phyloP scores from a whole-genome alignment of 2,888 invertebrate genomes.

The Dione juno region DNA sequence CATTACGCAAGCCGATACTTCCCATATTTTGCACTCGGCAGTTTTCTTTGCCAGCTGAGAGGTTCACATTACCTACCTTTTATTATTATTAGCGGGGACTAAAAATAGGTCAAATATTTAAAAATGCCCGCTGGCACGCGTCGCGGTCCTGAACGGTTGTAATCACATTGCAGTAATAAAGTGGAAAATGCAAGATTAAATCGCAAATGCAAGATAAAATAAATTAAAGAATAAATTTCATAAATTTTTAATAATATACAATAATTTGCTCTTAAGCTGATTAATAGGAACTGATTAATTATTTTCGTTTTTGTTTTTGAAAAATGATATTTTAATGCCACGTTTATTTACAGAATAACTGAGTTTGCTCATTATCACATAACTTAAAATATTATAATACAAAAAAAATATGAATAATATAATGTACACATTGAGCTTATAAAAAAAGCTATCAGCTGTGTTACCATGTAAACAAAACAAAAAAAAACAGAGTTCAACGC shows the following conservation, averaged over 20 bases:
- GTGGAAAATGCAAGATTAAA: conserved; percentile 29
- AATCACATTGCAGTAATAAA: conserved; percentile 63
- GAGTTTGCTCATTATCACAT: too few relatives aligned
- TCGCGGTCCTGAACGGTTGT: conserved; percentile 65
- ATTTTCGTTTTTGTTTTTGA: too few relatives aligned
- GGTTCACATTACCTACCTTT: conserved; percentile 81
- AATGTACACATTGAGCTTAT: neutral
- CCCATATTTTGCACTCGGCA: conserved; percentile 51
- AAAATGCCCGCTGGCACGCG: conserved; percentile 76
- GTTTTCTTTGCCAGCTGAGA: conserved; percentile 67
- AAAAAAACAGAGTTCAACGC: conserved; percentile 32
- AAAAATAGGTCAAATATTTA: conserved; percentile 82
- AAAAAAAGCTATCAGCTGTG: conserved; percentile 9
- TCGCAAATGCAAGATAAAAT: too few relatives aligned
- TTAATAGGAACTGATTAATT: too few relatives aligned
- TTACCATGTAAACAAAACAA: conserved; percentile 14
- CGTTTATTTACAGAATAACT: too few relatives aligned
- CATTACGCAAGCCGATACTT: conserved; percentile 51
- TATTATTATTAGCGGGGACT: conserved; percentile 80
- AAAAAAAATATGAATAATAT: too few relatives aligned
- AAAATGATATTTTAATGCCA: too few relatives aligned
- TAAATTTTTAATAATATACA: too few relatives aligned
- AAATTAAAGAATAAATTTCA: too few relatives aligned
- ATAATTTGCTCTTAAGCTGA: too few relatives aligned
- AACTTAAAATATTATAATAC: too few relatives aligned